These are phyloP conservation scores for Salpingus planirostris DNA, from an alignment of 2,888 invertebrate species.

Conservation along the genomic window DNA sequence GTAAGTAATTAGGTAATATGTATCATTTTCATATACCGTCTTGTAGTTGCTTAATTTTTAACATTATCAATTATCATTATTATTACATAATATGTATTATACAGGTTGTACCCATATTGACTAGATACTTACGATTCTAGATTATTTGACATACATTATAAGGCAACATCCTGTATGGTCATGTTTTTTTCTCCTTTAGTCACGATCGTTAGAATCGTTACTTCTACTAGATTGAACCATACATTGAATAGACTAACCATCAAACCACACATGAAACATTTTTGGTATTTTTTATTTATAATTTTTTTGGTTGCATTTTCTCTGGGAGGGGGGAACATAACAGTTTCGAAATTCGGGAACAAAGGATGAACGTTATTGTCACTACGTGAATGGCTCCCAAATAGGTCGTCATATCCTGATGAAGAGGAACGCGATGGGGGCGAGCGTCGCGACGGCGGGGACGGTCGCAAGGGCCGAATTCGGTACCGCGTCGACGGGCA, in stretches of 20 bases:
- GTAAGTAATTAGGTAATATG: too few relatives aligned
- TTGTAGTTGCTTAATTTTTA: too few relatives aligned
- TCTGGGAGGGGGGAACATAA: too few relatives aligned
- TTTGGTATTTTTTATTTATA: too few relatives aligned
- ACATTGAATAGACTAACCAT: conserved; percentile 16
- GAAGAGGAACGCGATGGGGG: conserved; percentile 20
- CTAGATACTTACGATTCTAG: too few relatives aligned
- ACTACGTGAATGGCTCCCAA: conserved; percentile 29
- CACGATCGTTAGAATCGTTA: too few relatives aligned
- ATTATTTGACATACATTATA: conserved; percentile 22
- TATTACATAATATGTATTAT: too few relatives aligned
- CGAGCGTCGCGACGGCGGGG: conserved; percentile 13
- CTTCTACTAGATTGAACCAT: conserved; percentile 16
- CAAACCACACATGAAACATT: conserved; percentile 14
- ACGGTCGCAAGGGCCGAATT: conserved; percentile 14
- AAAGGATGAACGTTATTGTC: conserved; percentile 31
- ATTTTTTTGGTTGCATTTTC: too few relatives aligned
- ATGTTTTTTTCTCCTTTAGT: conserved; percentile 7
- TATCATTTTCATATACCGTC: too few relatives aligned
- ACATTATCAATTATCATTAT: too few relatives aligned
- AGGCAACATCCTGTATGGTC: conserved; percentile 36
- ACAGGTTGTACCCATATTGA: too few relatives aligned
- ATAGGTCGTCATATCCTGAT: conserved; percentile 28
- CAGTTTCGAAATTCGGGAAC: conserved; percentile 7
- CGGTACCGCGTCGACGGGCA: conserved; percentile 25